A percentile compares a stretch with the other conserved stretches of the same genome.
Evolutionary conservation across 2,888 invertebrate species (phyloP).

Genomic region (Petrolisthes cinctipes): DNA sequence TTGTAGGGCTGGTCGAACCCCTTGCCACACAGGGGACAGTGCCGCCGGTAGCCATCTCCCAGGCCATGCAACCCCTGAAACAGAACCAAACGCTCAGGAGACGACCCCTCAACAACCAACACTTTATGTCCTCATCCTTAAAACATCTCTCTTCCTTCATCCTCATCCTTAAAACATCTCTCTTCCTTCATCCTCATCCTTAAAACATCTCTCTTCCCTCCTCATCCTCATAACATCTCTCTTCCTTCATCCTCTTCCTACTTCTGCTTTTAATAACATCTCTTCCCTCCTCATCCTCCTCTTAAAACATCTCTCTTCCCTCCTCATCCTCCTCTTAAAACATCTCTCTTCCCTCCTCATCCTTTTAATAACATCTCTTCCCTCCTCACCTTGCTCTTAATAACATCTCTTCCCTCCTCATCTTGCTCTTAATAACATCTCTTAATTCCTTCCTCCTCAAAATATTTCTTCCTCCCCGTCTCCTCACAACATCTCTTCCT

Average conservation of each 20-base stretch:
- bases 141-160: background rate
- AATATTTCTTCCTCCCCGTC: no score
- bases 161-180: background rate
- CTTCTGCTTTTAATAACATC: background rate
- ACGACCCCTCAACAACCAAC: background rate
- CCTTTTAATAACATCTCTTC: no score
- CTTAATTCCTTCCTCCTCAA: no score
- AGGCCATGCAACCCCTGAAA: conserved; percentile 42
- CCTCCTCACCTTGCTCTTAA: no score
- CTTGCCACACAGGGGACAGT: conserved; percentile 61
- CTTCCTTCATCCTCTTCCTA: background rate
- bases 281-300: no score
- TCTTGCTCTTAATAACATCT: no score
- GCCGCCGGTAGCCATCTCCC: conserved; percentile 57
- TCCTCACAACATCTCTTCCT: no score
- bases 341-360: no score
- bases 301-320: no score
- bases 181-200: background rate
- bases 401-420: no score
- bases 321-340: no score
- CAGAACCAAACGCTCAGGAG: conserved; percentile 50
- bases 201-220: background rate
- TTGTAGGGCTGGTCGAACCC: conserved; percentile 64
- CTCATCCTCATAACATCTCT: background rate
- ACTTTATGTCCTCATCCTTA: background rate